phyloP scores from a whole-genome alignment of 1,140 invertebrate species.

The Glossosoma conforme region DNA sequence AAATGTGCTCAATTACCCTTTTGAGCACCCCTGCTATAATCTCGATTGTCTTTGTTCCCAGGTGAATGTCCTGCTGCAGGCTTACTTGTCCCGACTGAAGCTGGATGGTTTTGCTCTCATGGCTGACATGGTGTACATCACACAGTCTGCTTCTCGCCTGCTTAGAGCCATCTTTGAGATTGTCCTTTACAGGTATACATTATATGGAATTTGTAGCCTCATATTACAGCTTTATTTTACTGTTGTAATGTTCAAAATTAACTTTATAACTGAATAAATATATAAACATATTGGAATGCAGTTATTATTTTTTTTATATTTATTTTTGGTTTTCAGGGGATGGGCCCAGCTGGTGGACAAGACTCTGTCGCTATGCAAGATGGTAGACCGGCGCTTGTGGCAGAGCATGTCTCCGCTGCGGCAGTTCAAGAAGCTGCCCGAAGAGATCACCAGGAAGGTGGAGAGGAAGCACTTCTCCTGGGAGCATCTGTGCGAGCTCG shows the following conservation, averaged over 20 bases:
- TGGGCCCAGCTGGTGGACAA: conserved; percentile 99
- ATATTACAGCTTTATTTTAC: too few species aligned
- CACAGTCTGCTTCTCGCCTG: conserved; percentile 92
- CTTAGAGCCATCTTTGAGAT: conserved; percentile 98
- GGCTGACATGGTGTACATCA: conserved; percentile 99
- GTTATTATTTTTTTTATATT: too few species aligned
- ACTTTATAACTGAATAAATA: too few species aligned
- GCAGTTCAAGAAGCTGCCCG: conserved; percentile 97
- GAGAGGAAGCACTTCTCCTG: conserved; percentile 97
- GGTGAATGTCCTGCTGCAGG: conserved; percentile 87
- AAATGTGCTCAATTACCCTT: too few species aligned
- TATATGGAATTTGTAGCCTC: too few species aligned
- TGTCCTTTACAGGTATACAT: conserved; percentile 60
- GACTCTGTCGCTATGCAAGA: conserved; percentile 93
- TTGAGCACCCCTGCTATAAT: too few species aligned
- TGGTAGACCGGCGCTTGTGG: conserved; percentile 99
- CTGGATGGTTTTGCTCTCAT: conserved; percentile 97
- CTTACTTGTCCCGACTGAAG: conserved; percentile 98
- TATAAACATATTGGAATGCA: too few species aligned
- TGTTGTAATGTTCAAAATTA: too few species aligned
- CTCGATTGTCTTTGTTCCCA: conserved; percentile 98
- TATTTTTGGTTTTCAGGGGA: conserved; percentile 65
- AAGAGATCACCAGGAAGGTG: conserved; percentile 96
- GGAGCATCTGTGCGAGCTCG: conserved; percentile 93
- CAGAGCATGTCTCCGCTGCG: conserved; percentile 98